Conservation (phyloP, 2,888 invertebrate genomes). For the Dastarcus helophoroides region DNA sequence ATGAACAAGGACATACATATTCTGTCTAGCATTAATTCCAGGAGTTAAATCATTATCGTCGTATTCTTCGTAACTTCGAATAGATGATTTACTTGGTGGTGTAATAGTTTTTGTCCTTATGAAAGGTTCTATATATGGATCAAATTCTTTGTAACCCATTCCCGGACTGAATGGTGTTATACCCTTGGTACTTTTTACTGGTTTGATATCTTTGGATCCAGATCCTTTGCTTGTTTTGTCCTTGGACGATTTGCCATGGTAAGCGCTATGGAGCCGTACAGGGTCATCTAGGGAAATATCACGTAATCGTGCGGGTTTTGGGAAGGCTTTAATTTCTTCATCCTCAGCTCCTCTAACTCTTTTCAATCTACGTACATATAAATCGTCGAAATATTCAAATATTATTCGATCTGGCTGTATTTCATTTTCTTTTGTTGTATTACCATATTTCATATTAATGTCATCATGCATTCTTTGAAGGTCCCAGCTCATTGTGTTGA, state of each 20-base stretch:
- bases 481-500: constrained; percentile 6
- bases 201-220: no score
- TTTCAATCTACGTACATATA: constrained; percentile 10
- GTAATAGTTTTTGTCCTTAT: no score
- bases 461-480: constrained; percentile 4
- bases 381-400: constrained; percentile 13
- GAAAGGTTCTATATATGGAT: no score
- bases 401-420: constrained; percentile 6
- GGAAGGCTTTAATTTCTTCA: constrained; percentile 8
- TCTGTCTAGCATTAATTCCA: constrained; percentile 8
- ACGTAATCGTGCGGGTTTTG: constrained; percentile 13
- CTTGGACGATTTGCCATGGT: constrained; percentile 7
- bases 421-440: background rate
- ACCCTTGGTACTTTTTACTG: constrained; percentile 2
- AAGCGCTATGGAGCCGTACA: constrained; percentile 12
- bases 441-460: no score
- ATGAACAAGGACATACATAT: constrained; percentile 14
- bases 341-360: constrained; percentile 4
- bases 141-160: no score
- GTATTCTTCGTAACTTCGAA: background rate
- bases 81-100: constrained; percentile 1
- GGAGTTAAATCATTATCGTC: background rate
- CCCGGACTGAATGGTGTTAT: background rate
- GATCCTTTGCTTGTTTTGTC: background rate
- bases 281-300: constrained; percentile 14